These are phyloP conservation scores for Ceyx melanurus DNA, from an alignment of 2,113 vertebrate species.

Conservation along the genomic window DNA sequence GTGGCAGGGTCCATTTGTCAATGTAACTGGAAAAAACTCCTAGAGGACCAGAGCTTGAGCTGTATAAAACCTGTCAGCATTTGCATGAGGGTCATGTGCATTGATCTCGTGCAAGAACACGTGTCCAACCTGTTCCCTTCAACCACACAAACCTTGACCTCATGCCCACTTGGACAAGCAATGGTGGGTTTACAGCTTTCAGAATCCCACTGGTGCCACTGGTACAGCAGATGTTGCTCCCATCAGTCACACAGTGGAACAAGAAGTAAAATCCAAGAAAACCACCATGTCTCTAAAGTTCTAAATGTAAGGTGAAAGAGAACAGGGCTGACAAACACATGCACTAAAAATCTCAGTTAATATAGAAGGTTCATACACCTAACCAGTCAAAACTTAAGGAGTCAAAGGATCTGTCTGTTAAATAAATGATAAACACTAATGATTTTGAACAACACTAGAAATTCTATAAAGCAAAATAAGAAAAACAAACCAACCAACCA, in stretches of 20 bases:
- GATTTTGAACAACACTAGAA: background rate
- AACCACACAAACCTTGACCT: background rate
- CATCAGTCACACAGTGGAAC: background rate
- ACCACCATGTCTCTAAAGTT: background rate
- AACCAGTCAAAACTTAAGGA: background rate
- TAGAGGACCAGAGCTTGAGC: background rate
- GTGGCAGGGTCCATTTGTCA: background rate
- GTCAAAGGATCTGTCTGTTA: background rate
- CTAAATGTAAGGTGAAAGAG: background rate
- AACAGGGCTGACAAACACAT: background rate
- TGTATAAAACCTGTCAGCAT: background rate
- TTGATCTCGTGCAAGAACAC: accelerated
- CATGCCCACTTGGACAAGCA: background rate
- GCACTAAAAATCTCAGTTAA: background rate
- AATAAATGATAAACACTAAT: background rate
- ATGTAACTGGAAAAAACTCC: background rate
- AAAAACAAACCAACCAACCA: background rate
- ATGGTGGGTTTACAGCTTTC: background rate
- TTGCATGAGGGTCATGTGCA: background rate
- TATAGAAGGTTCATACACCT: background rate
- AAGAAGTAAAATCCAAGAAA: background rate
- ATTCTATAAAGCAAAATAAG: background rate
- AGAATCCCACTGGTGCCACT: background rate
- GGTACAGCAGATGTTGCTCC: background rate
- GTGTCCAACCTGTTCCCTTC: background rate